These are phyloP conservation scores for Nomada ferruginata DNA, from an alignment of 2,888 invertebrate genomes.

Conservation along the genomic window DNA sequence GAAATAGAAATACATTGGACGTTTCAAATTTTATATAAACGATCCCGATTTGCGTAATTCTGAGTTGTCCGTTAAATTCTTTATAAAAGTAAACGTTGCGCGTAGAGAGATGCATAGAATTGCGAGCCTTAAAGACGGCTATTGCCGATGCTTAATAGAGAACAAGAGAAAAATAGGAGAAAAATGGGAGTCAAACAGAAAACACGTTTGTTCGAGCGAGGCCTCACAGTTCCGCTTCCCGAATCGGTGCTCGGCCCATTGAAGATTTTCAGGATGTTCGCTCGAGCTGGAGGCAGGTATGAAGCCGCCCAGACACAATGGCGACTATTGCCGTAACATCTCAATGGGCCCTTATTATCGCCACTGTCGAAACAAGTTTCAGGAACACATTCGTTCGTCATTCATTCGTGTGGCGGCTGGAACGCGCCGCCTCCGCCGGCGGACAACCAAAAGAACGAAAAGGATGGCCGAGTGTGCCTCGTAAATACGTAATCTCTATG, in stretches of 20 bases:
- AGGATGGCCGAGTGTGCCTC: conserved; percentile 44
- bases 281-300: conserved; percentile 74
- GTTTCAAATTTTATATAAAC: no score
- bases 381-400: conserved; percentile 65
- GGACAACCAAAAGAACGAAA: conserved; percentile 29
- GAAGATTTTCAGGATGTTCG: conserved; percentile 77
- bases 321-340: conserved; percentile 61
- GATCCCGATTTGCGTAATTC: no score
- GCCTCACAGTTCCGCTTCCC: conserved; percentile 45
- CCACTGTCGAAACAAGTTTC: conserved; percentile 75
- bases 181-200: conserved; percentile 53
- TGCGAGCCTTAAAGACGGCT: conserved; percentile 8
- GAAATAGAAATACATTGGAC: no score
- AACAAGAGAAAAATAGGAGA: background rate
- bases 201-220: conserved; percentile 25
- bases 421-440: conserved; percentile 45
- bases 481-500: conserved; percentile 66
- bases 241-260: conserved; percentile 61
- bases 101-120: no score
- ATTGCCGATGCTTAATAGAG: conserved; percentile 33
- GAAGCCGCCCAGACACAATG: conserved; percentile 70
- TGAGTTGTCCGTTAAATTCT: no score
- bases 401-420: conserved; percentile 57
- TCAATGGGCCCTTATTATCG: conserved; percentile 76
- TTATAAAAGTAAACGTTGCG: no score